Evolutionary conservation across 2,113 vertebrate species (phyloP), one percentile per base, ranked within the genome.

Genomic region (Cololabis saira): DNA sequence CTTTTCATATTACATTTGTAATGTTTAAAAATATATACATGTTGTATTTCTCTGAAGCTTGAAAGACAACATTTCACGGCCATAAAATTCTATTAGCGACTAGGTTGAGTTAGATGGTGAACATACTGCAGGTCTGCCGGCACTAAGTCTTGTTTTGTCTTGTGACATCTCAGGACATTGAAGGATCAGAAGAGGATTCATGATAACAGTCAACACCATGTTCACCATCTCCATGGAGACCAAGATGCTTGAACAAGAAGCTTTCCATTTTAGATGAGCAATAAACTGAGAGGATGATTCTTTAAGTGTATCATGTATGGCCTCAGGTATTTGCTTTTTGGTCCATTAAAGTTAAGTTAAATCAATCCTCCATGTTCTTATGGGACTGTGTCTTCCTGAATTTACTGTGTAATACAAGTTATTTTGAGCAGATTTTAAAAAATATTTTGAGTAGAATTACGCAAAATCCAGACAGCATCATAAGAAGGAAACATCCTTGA

Each of bases 111-210:
- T 5, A 37, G 5, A 16, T 15, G 6, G 12, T 54, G 17, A 16
- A 19, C 0, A 21, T 17, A 13, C 1, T 13, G 4, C 2, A 41
- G 12, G 42, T 51, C 16, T 24, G 5, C 47, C 50, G 15, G 44
- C 6, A 22, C 8, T 22, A 4, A 67, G 12, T 48, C 8, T 37
- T 37, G 33, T 7, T 49, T 50, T 50, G 33, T 61, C 14, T 54
- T 56, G 45, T 84, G 40, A 6, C 13, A 24, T 90, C 84, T 70
- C 52, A 93, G 93, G 91, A 92, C 66, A 86, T 81, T 0, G 87
- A 67, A 12, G 81, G 76, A 76, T 91, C 90, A 1, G 89, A 92
- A 40, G 90, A 90, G 17, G 85, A 89, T 64, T 91, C 64, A 21
- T 73, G 74, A 61, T 82, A 87, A 77, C 59, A 22, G 60, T 69